Evolutionary conservation across 2,113 vertebrate species (phyloP).

Genomic region (Petrocephalus zakoni): DNA sequence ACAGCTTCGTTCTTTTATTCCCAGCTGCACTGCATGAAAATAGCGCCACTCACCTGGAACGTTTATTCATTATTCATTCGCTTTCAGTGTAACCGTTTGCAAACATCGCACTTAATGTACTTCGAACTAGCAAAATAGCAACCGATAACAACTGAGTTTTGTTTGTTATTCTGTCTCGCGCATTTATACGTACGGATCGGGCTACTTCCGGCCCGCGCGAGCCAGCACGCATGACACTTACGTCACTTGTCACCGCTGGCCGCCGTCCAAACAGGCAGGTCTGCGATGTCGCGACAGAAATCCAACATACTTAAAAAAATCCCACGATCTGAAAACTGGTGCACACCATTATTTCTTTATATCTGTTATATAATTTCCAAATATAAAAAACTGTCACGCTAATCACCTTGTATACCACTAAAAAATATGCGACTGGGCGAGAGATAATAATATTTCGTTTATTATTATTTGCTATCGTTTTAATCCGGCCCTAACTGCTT

Average conservation of each 20-base stretch:
- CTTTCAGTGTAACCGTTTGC: neutral
- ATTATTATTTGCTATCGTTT: neutral
- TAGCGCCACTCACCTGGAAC: constrained; percentile 55
- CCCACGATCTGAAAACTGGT: neutral
- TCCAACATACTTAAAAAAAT: neutral
- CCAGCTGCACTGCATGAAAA: constrained; percentile 15
- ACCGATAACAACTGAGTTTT: neutral
- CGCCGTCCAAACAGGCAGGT: neutral
- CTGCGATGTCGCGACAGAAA: neutral
- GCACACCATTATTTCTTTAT: neutral
- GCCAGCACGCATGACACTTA: constrained; percentile 13
- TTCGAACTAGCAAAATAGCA: neutral
- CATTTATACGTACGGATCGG: neutral
- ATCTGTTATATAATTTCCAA: neutral
- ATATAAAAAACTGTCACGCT: neutral
- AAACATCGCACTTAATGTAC: neutral
- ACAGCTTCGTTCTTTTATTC: neutral
- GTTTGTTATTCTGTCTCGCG: neutral
- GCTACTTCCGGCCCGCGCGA: neutral
- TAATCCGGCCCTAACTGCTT: neutral
- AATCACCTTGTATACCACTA: neutral
- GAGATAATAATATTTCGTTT: neutral
- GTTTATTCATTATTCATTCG: constrained; percentile 10
- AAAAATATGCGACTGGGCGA: neutral
- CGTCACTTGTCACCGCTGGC: constrained; percentile 9